Base-by-base conservation (phyloP, 2,113 vertebrate genomes). In the Hippocampus zosterae region DNA sequence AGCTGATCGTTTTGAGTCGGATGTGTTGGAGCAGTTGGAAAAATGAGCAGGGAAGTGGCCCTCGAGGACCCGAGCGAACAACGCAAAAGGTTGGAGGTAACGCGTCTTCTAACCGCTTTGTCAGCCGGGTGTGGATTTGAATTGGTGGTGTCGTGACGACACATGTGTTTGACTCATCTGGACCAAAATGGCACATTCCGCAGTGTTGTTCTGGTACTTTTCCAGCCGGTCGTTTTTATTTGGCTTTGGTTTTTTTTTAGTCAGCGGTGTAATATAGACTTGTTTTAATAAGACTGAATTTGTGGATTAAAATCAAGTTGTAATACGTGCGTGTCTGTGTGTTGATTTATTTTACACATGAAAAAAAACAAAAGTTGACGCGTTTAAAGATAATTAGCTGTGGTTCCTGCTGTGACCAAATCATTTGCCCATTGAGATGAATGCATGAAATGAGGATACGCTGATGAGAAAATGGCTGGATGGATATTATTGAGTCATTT, bases 261-360 rank as follows among this genome's bases (percentile, higher is more conserved):
- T 75, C 55, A 85, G 73, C 71, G 75, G 50, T 92, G 84, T 92
- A 91, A 88, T 80, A 91, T 92, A 92, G 89, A 73, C 23, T 68
- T 78, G 81, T 92, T 90, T 86, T 87, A 89, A 87, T 91, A 86
- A 80, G 73, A 87, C 59, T 72, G 76, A 74, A 85, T 73, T 88
- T 88, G 87, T 88, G 81, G 65, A 91, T 90, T 90, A 89, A 91
- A 57, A 92, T 81, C 62, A 84, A 82, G 74, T 75, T 85, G 73
- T 83, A 70, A 85, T 88, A 81, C 70, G 48, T 76, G 61, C 8
- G 18, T 27, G 67, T 52, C 57, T 50, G 50, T 63, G n/a, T 10
- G 7, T 21, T 10, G 18, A 3, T 1, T 53, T 53, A 21, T 53
- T 53, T 53, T 53, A n/a, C 3, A n/a, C 13, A 21, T n/a, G 21